Evolutionary conservation across 2,797 vertebrate species (phyloP).

Genomic region (Chelon auratus): DNA sequence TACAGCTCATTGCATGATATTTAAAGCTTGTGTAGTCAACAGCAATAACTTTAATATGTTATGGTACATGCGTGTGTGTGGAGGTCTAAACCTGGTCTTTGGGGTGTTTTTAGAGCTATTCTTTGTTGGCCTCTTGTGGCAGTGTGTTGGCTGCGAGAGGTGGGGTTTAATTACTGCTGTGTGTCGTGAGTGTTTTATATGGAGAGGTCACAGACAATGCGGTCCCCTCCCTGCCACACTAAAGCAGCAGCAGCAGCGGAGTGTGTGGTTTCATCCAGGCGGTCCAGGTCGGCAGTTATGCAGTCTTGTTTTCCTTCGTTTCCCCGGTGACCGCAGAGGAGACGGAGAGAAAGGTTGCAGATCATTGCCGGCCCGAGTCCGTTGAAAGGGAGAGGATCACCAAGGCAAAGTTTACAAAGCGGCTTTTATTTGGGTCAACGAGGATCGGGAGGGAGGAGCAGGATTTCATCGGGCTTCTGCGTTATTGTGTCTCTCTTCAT

Average conservation of each 20-base stretch:
- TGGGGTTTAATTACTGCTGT: constrained; percentile 62
- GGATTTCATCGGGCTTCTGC: constrained; percentile 27
- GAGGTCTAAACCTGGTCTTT: constrained; percentile 45
- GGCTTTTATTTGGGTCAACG: constrained; percentile 52
- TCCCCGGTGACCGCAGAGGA: constrained; percentile 43
- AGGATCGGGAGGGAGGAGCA: constrained; percentile 48
- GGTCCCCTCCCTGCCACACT: constrained; percentile 63
- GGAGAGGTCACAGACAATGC: constrained; percentile 65
- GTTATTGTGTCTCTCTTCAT: constrained; percentile 72
- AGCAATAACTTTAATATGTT: constrained; percentile 38
- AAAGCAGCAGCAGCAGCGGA: constrained; percentile 42
- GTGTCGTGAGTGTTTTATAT: constrained; percentile 64
- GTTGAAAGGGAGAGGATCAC: constrained; percentile 34
- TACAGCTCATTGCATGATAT: constrained; percentile 30
- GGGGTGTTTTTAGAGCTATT: constrained; percentile 64
- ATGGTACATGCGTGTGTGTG: constrained; percentile 2
- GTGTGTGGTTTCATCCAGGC: constrained; percentile 50
- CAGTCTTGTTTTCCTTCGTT: constrained; percentile 55
- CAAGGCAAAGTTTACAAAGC: constrained; percentile 60
- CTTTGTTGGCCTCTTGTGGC: constrained; percentile 52
- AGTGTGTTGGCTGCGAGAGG: constrained; percentile 38
- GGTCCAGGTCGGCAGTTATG: constrained; percentile 24
- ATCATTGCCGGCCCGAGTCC: constrained; percentile 41
- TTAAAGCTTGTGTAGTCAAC: constrained; percentile 36
- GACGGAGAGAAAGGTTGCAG: constrained; percentile 26